Evolutionary conservation across 2,113 vertebrate genomes (phyloP).

Genomic region (Laterallus jamaicensis): DNA sequence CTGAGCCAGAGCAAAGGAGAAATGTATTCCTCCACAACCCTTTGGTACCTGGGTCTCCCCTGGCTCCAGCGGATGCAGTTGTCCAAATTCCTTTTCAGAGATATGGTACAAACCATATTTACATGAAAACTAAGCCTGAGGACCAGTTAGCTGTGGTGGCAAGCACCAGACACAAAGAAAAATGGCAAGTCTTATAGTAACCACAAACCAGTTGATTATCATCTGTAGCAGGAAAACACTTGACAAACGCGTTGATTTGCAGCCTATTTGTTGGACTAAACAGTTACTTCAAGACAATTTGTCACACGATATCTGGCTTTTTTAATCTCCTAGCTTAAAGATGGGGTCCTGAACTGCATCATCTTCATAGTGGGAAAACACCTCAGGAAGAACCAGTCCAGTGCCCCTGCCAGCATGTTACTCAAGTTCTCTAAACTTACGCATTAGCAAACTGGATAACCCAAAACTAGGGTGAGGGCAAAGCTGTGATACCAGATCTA

Average conservation of each 20-base stretch:
- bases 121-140: neutral
- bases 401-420: neutral
- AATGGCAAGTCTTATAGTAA: neutral
- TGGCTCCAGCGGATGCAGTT: neutral
- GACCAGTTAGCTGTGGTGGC: neutral
- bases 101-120: neutral
- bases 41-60: neutral
- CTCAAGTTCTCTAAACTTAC: neutral
- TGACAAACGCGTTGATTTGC: conserved; percentile 22
- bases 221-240: conserved; percentile 41
- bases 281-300: neutral
- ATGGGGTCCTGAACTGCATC: neutral
- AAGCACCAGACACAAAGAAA: conserved; percentile 8
- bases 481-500: neutral
- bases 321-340: neutral
- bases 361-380: conserved; percentile 26
- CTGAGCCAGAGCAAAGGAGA: neutral
- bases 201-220: conserved; percentile 20
- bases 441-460: neutral
- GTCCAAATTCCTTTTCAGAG: neutral
- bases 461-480: neutral
- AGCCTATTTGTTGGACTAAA: neutral
- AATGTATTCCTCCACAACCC: neutral
- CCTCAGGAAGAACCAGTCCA: neutral
- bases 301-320: neutral